Conservation (phyloP, 2,888 invertebrate species). For the Macrophya annulata region DNA sequence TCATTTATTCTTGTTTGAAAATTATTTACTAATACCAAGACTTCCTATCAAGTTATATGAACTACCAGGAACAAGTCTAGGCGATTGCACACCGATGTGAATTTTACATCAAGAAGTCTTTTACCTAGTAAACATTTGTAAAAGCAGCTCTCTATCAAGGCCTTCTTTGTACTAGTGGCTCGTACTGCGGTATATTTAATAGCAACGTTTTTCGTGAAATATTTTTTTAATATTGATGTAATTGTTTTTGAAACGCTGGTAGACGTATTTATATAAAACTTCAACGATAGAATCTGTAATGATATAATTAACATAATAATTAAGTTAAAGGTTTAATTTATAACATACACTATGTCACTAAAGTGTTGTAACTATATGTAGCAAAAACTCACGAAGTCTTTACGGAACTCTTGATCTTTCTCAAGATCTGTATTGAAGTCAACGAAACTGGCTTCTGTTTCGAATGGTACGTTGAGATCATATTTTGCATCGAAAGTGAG, state of each 20-base stretch:
- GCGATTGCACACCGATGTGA: not conserved
- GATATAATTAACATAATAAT: slow-evolving; percentile 15
- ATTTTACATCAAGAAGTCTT: not conserved
- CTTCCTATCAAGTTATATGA: not conserved
- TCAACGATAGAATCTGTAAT: slow-evolving; percentile 1
- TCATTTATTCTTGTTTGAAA: not conserved
- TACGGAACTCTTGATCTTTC: slow-evolving; percentile 6
- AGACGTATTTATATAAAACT: not conserved
- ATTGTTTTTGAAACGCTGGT: slow-evolving; percentile 13
- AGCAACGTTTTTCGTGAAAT: not conserved
- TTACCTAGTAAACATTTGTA: slow-evolving; percentile 15
- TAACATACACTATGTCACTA: not conserved
- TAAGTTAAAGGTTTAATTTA: not conserved
- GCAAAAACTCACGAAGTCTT: slow-evolving; percentile 4
- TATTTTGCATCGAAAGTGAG: not conserved
- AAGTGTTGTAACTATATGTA: not conserved
- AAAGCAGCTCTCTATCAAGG: slow-evolving; percentile 7
- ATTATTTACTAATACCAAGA: not conserved
- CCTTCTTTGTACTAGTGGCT: slow-evolving; percentile 1
- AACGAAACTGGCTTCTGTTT: not conserved
- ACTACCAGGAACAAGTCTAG: not conserved
- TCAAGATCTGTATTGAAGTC: slow-evolving; percentile 1
- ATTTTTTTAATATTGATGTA: slow-evolving; percentile 12
- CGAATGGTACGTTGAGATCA: slow-evolving; percentile 14
- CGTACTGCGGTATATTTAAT: slow-evolving; percentile 6